A percentile compares a stretch with the other conserved stretches of the same genome.
These are phyloP conservation scores for Anser brachyrhynchus DNA, from an alignment of 2,113 vertebrate species.

Conservation along the genomic window DNA sequence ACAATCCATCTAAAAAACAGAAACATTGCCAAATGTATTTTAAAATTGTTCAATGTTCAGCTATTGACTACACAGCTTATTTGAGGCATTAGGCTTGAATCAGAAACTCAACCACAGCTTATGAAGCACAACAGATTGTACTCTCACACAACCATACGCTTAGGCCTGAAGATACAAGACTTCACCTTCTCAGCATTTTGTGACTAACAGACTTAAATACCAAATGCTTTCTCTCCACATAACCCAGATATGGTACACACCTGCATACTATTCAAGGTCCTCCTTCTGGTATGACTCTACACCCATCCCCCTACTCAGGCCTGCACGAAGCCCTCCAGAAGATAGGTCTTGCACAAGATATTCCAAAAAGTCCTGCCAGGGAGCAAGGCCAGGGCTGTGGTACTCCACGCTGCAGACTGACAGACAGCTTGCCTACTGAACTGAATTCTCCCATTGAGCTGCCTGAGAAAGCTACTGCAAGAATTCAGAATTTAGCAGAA, in stretches of 20 bases:
- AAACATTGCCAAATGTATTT: background rate
- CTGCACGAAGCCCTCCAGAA: background rate
- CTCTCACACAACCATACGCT: background rate
- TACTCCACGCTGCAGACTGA: background rate
- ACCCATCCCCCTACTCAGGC: background rate
- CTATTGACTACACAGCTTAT: background rate
- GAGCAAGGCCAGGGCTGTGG: background rate
- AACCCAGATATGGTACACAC: background rate
- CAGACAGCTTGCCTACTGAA: background rate
- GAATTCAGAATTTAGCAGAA: background rate
- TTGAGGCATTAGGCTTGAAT: background rate
- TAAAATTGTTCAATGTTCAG: background rate
- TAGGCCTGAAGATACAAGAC: background rate
- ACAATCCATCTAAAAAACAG: background rate
- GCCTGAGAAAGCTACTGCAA: background rate
- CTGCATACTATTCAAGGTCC: background rate
- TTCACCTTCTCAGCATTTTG: background rate
- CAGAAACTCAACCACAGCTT: background rate
- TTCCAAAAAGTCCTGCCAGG: background rate
- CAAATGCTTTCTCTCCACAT: rapidly evolving
- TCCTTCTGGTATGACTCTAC: background rate
- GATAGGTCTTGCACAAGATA: background rate
- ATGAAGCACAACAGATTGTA: rapidly evolving
- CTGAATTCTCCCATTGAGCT: background rate
- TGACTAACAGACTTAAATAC: background rate